phyloP scores from a whole-genome alignment of 2,888 invertebrate species.

The Xanthorhoe designata region DNA sequence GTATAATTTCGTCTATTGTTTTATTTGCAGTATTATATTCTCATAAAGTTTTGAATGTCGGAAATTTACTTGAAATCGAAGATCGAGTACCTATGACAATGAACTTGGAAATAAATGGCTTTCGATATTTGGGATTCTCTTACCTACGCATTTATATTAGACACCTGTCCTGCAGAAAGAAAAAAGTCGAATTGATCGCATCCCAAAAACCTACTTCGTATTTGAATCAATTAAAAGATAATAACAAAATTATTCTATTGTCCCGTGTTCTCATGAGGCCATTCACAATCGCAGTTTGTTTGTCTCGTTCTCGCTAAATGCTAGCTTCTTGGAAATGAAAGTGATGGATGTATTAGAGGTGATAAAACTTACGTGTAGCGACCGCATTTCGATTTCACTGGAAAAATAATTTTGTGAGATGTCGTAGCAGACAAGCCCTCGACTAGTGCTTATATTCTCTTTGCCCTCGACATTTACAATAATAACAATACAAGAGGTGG shows the following conservation, averaged over 20 bases:
- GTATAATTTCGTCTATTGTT: conserved; percentile 47
- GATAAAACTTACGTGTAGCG: conserved; percentile 34
- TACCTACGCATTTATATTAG: not conserved
- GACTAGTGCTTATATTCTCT: no score
- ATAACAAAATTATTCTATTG: conserved; percentile 55
- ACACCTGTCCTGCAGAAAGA: not conserved
- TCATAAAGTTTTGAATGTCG: conserved; percentile 11
- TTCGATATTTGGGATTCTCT: not conserved
- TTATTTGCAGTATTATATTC: conserved; percentile 21
- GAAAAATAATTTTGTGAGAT: conserved; percentile 19
- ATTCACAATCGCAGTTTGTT: conserved; percentile 52
- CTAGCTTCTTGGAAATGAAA: conserved; percentile 48
- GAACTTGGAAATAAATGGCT: not conserved
- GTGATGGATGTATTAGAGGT: conserved; percentile 45
- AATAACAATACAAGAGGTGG: not conserved
- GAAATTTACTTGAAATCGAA: conserved; percentile 12
- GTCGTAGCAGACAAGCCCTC: not conserved
- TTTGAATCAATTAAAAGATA: conserved; percentile 51
- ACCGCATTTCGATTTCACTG: conserved; percentile 56
- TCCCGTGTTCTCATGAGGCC: conserved; percentile 57
- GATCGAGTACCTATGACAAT: not conserved
- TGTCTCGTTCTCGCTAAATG: conserved; percentile 53
- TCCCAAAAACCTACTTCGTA: conserved; percentile 57
- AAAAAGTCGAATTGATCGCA: conserved; percentile 37
- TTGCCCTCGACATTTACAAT: no score